Evolutionary conservation across 2,113 vertebrate species (phyloP), one percentile per base, ranked within the genome.

Genomic region (Gnathonemus echidnorhynchus): DNA sequence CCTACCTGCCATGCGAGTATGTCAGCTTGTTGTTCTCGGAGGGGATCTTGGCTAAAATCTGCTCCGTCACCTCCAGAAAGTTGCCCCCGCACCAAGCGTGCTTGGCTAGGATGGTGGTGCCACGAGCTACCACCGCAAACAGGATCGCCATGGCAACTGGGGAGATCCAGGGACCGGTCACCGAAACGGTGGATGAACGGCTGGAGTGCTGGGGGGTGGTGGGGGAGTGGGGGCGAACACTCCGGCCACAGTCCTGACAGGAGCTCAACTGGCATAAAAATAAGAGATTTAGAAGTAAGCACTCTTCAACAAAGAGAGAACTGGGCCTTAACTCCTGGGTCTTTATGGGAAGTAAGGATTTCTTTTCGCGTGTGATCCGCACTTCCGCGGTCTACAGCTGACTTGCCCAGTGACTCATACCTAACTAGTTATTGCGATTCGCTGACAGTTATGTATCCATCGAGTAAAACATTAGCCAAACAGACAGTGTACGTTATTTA

Each of bases 21-120:
- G 98, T 99, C 90, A 99, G 93, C 50, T 99, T 99, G 96, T 98
- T 99, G 94, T 99, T 99, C 93, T 99, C 98, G 0, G 98, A 99
- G 0, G 98, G 97, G 90, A 98, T 98, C 92, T 99, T 99, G 1
- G 97, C 97, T 93, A 99, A 95, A 92, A 99, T 98, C 95, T 99
- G 98, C 92, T 99, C 98, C 0, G 98, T 98, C 93, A 99, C 98
- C 93, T 99, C 98, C 94, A 99, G 95, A 94, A 99, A 99, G 95
- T 99, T 99, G 7, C 98, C 98, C 2, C 97, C 97, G 56, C 97
- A 99, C 97, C 97, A 98, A 27, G 98, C 98, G 53, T 99, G 97
- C 87, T 99, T 99, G 92, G 98, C 98, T 89, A 99, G 96, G 93
- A 99, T 97, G 90, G 98, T 99, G 85, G 97, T 98, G 93, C 98